These are phyloP conservation scores for Coremacera marginata DNA, from an alignment of 2,888 invertebrate genomes.

Conservation along the genomic window DNA sequence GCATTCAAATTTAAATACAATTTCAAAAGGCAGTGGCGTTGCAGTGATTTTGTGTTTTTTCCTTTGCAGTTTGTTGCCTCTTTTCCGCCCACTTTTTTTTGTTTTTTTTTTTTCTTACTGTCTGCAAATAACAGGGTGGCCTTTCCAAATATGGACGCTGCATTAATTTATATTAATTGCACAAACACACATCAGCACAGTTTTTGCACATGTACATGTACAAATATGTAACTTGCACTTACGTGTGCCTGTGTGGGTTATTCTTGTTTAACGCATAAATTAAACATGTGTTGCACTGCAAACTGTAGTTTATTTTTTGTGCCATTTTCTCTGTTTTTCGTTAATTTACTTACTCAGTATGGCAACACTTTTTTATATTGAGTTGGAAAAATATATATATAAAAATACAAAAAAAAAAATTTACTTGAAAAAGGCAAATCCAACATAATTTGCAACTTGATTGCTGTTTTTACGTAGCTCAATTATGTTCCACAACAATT, in stretches of 20 bases:
- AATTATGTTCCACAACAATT: constrained; percentile 15
- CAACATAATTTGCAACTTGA: constrained; percentile 2
- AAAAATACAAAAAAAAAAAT: background rate
- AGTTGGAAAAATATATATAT: background rate
- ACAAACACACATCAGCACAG: background rate
- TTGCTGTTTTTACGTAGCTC: constrained; percentile 7
- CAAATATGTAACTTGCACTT: background rate
- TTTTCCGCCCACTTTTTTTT: background rate
- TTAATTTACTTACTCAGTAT: constrained; percentile 10
- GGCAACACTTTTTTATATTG: background rate
- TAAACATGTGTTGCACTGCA: constrained; percentile 8
- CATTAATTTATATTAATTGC: constrained; percentile 39
- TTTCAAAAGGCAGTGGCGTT: background rate
- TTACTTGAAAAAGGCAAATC: constrained; percentile 18
- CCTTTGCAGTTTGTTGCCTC: background rate
- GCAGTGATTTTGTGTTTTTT: constrained; percentile 28
- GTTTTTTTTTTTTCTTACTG: background rate
- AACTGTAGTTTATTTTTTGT: background rate
- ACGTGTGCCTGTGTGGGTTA: background rate
- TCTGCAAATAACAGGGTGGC: constrained; percentile 27
- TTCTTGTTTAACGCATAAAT: constrained; percentile 27
- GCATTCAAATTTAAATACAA: constrained; percentile 16
- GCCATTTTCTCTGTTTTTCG: background rate
- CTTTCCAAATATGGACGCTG: constrained; percentile 33
- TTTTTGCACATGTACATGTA: background rate